These are phyloP conservation scores for Lithosia quadra DNA, from an alignment of 2,888 invertebrate species.

Conservation along the genomic window DNA sequence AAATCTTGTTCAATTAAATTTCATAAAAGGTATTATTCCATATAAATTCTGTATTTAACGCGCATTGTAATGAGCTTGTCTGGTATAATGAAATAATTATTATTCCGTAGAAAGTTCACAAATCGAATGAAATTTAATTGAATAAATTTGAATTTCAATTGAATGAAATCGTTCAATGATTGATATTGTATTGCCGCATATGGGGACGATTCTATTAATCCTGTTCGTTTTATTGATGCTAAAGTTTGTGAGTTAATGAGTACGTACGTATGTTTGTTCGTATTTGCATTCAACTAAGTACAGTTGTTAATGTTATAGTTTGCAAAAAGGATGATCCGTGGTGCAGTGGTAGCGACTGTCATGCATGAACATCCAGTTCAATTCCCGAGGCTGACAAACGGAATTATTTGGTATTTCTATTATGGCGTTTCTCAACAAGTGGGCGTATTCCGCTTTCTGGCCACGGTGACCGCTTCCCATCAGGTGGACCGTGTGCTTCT, in stretches of 20 bases:
- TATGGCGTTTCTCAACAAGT: not conserved
- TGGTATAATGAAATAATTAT: constrained; percentile 10
- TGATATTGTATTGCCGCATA: not conserved
- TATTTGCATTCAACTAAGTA: too few relatives aligned
- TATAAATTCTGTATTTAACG: constrained; percentile 16
- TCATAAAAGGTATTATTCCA: constrained; percentile 13
- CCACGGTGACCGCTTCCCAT: too few relatives aligned
- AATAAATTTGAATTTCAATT: constrained; percentile 7
- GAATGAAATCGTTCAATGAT: constrained; percentile 2
- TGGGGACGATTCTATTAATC: not conserved
- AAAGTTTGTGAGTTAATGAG: not conserved
- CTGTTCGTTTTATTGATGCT: not conserved
- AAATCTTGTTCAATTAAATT: constrained; percentile 11
- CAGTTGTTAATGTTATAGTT: too few relatives aligned
- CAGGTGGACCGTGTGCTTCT: too few relatives aligned
- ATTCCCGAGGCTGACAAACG: not conserved
- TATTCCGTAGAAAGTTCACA: constrained; percentile 15
- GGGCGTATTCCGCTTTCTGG: too few relatives aligned
- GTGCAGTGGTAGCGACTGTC: not conserved
- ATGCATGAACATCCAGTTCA: not conserved
- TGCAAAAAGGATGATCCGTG: not conserved
- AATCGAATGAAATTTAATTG: constrained; percentile 10
- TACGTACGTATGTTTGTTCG: not conserved
- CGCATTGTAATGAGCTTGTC: constrained; percentile 14
- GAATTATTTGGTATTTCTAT: too few relatives aligned